Percentiles rank a stretch among this genome's conserved stretches.
Evolutionary conservation across 1,140 invertebrate species (phyloP).

Genomic region (Cotesia vestalis): DNA sequence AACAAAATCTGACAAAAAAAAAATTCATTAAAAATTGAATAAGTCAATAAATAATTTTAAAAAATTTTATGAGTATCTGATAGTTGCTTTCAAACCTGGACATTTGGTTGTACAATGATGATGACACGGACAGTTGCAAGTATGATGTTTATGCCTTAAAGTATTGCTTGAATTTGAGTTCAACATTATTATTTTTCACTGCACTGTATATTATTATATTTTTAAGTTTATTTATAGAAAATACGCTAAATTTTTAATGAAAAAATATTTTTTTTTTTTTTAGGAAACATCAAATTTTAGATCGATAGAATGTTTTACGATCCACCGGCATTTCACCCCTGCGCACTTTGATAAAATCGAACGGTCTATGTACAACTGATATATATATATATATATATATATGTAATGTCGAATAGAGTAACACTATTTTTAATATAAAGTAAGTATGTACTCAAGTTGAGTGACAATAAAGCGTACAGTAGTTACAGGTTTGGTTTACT

Average conservation of each 20-base stretch:
- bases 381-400: too few relatives aligned
- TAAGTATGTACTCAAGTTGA: too few relatives aligned
- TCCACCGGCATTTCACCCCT: constrained; percentile 15
- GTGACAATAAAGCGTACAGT: too few relatives aligned
- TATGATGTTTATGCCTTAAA: constrained; percentile 52
- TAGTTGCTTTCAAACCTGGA: constrained; percentile 51
- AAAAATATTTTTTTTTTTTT: too few relatives aligned
- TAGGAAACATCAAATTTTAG: background rate
- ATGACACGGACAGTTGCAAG: constrained; percentile 62
- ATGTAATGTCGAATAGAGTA: background rate
- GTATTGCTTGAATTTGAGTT: constrained; percentile 24
- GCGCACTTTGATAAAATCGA: background rate
- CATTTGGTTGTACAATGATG: constrained; percentile 60
- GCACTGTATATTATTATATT: too few relatives aligned
- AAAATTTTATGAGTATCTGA: background rate
- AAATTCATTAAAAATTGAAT: too few relatives aligned
- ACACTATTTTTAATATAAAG: too few relatives aligned
- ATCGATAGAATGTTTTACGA: constrained; percentile 20
- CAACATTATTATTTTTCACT: constrained; percentile 24
- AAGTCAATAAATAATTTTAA: background rate
- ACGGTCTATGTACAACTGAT: background rate
- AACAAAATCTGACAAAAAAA: too few relatives aligned
- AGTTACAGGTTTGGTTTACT: too few relatives aligned
- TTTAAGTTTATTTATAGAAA: too few relatives aligned
- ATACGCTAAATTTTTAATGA: too few relatives aligned